Evolutionary conservation across 2,888 invertebrate genomes (phyloP).

Genomic region (Melikaiella ostensackeni): DNA sequence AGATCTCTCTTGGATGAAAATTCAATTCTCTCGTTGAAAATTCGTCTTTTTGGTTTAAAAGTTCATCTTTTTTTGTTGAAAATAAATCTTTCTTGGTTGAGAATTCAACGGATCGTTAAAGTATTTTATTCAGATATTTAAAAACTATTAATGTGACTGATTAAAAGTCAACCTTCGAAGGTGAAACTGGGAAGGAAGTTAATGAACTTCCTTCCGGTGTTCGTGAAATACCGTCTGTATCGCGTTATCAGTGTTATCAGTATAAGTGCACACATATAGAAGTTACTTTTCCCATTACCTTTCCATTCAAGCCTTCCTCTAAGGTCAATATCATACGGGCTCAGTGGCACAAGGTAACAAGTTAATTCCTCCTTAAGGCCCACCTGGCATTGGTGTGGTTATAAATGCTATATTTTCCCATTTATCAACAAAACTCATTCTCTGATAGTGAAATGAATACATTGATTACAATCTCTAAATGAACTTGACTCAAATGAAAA

Average conservation of each 20-base stretch:
- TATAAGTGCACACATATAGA: neutral
- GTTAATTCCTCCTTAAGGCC: conserved; percentile 16
- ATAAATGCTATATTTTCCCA: neutral
- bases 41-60: too few relatives aligned
- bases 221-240: conserved; percentile 11
- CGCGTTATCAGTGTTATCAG: neutral
- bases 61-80: too few relatives aligned
- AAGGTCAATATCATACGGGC: conserved; percentile 25
- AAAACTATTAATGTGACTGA: neutral
- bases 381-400: conserved; percentile 23
- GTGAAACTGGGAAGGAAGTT: neutral
- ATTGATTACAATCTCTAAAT: neutral
- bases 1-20: too few relatives aligned
- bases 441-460: neutral
- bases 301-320: neutral
- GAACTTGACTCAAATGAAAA: neutral
- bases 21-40: too few relatives aligned
- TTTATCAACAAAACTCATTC: neutral
- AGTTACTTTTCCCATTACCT: conserved; percentile 11
- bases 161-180: neutral
- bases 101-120: neutral
- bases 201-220: conserved; percentile 15
- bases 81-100: too few relatives aligned
- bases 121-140: neutral
- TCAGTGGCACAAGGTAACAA: conserved; percentile 23